Base-by-base conservation (phyloP, 2,113 vertebrate genomes). In the Nothoprocta perdicaria region DNA sequence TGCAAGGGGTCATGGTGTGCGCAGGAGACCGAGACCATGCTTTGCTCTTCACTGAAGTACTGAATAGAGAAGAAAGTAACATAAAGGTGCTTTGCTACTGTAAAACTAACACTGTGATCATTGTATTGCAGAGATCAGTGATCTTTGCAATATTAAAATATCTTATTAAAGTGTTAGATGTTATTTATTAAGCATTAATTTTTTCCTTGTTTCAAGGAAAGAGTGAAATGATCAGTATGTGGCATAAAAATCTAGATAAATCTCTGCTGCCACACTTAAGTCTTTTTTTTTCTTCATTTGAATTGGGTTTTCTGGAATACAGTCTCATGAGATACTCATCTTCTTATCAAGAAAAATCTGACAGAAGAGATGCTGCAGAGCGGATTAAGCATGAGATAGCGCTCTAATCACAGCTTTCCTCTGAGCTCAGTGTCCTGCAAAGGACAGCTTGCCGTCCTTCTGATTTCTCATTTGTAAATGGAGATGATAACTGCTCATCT, bases 401-500 rank as follows among this genome's bases (percentile, higher is more conserved):
- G 35, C 91, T 96, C 76, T 93, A 93, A 92, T 92, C 35, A 62
- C 57, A 80, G 69, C 91, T 94, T 94, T 93, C 45, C 87, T 86
- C 80, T 88, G 48, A 67, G 40, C 40, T 86, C 58, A 66, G 52
- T 1, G 1, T 79, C 46, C 73, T 66, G 77, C 31, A 82, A 96
- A 95, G 83, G 87, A 80, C 92, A 93, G 57, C 53, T 86, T 86
- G 66, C 27, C 8, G 88, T 89, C 93, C 93, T 95, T 90, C 92
- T 79, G 73, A 69, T 91, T 93, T 72, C 87, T 94, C 95, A 81
- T 96, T 95, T 96, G 93, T 92, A 86, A 94, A 96, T 74, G 80
- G 87, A 90, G 80, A 88, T 82, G 94, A 92, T 93, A 95, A 96
- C 88, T 94, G 82, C 87, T 94, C 92, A 96, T 94, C 89, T 96